Conservation (phyloP, 2,797 vertebrate species). For the Oreonectes daqikongensis region DNA sequence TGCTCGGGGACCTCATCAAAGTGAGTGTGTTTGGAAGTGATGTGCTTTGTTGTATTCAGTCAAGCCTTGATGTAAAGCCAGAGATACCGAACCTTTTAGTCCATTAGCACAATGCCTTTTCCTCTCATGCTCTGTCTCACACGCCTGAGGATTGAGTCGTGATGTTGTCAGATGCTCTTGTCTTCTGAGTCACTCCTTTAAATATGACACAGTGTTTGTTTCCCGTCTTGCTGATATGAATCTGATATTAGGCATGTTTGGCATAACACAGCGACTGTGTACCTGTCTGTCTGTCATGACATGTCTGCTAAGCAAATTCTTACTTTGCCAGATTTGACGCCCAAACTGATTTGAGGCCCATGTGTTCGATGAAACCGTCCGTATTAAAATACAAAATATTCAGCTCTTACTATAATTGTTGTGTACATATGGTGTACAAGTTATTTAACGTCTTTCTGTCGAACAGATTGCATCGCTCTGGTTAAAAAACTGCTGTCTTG, state of each 20-base stretch:
- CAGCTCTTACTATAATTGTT: not conserved
- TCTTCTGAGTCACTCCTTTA: slow-evolving; percentile 23
- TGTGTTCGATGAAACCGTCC: too few species aligned
- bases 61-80: slow-evolving; percentile 12
- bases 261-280: too few species aligned
- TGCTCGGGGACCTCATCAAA: slow-evolving; percentile 96
- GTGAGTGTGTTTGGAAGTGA: slow-evolving; percentile 69
- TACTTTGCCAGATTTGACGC: not conserved
- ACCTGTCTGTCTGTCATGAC: too few species aligned
- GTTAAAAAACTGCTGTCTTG: slow-evolving; percentile 7
- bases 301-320: not conserved
- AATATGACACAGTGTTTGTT: slow-evolving; percentile 4
- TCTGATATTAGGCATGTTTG: not conserved
- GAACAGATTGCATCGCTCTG: not conserved
- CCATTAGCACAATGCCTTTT: slow-evolving; percentile 1
- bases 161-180: slow-evolving; percentile 21
- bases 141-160: slow-evolving; percentile 12
- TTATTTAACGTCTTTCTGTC: not conserved
- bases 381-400: slow-evolving; percentile 16
- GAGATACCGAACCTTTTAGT: slow-evolving; percentile 18
- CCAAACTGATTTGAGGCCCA: too few species aligned
- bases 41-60: not conserved
- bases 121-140: slow-evolving; percentile 11
- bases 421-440: slow-evolving; percentile 2
- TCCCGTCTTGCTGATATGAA: slow-evolving; percentile 9